Percentiles rank a stretch among this genome's conserved stretches.
These are phyloP conservation scores for Plagiodera versicolora DNA, from an alignment of 2,888 invertebrate species.

Conservation along the genomic window DNA sequence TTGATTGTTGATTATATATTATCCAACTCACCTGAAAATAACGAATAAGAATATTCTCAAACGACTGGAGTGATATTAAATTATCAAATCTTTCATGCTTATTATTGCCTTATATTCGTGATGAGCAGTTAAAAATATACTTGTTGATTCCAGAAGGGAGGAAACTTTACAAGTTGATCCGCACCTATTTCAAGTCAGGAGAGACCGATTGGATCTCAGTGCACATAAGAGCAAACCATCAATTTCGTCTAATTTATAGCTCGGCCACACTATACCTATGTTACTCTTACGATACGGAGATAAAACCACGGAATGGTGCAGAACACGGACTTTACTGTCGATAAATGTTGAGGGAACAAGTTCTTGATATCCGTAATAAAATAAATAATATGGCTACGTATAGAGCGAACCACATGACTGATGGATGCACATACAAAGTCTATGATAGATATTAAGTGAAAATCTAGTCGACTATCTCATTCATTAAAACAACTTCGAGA, in stretches of 20 bases:
- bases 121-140: too few relatives aligned
- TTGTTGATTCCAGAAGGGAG: too few relatives aligned
- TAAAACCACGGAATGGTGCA: slow-evolving; percentile 11
- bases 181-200: slow-evolving; percentile 1
- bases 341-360: slow-evolving; percentile 20
- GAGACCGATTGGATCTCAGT: slow-evolving; percentile 8
- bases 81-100: too few relatives aligned
- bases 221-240: slow-evolving; percentile 13
- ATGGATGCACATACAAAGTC: not conserved
- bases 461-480: not conserved
- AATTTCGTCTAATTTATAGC: slow-evolving; percentile 14
- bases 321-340: slow-evolving; percentile 20
- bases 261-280: slow-evolving; percentile 14
- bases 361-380: slow-evolving; percentile 15
- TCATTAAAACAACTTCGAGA: too few relatives aligned
- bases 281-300: slow-evolving; percentile 13
- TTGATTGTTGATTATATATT: too few relatives aligned
- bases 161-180: not conserved
- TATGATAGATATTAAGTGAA: not conserved
- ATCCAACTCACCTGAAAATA: too few relatives aligned
- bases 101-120: too few relatives aligned
- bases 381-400: slow-evolving; percentile 8
- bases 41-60: too few relatives aligned
- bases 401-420: not conserved
- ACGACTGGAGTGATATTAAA: too few relatives aligned